Conservation (phyloP, 2,888 invertebrate species). For the Sisyra terminalis region DNA sequence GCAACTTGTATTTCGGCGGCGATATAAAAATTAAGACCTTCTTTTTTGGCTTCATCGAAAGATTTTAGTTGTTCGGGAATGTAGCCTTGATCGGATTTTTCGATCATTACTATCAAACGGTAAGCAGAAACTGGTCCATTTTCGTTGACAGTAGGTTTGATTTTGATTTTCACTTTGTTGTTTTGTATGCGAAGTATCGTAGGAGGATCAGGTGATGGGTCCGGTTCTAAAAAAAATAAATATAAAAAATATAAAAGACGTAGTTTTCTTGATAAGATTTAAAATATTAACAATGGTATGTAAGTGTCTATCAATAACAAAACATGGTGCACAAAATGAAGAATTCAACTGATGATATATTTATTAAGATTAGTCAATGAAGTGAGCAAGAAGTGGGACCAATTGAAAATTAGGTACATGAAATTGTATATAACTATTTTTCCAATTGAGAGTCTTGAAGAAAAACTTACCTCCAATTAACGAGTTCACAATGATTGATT, state of each 20-base stretch:
- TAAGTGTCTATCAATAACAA: too few species aligned
- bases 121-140: conserved; percentile 67
- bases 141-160: conserved; percentile 51
- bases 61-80: conserved; percentile 42
- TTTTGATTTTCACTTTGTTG: conserved; percentile 44
- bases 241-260: too few species aligned
- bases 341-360: too few species aligned
- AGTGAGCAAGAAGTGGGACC: too few species aligned
- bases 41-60: conserved; percentile 45
- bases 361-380: too few species aligned
- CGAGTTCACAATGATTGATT: conserved; percentile 43
- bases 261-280: too few species aligned
- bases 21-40: conserved; percentile 63
- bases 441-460: too few species aligned
- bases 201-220: conserved; percentile 54
- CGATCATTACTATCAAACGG: conserved; percentile 54
- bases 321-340: too few species aligned
- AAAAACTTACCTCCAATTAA: conserved; percentile 48
- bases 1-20: conserved; percentile 57
- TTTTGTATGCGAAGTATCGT: conserved; percentile 41
- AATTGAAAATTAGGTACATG: too few species aligned
- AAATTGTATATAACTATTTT: too few species aligned
- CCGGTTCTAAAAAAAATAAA: conserved; percentile 34
- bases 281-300: too few species aligned
- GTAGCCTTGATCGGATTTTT: conserved; percentile 43